Evolutionary conservation across 2,113 vertebrate genomes (phyloP).

Genomic region (Microcebus griseorufus): DNA sequence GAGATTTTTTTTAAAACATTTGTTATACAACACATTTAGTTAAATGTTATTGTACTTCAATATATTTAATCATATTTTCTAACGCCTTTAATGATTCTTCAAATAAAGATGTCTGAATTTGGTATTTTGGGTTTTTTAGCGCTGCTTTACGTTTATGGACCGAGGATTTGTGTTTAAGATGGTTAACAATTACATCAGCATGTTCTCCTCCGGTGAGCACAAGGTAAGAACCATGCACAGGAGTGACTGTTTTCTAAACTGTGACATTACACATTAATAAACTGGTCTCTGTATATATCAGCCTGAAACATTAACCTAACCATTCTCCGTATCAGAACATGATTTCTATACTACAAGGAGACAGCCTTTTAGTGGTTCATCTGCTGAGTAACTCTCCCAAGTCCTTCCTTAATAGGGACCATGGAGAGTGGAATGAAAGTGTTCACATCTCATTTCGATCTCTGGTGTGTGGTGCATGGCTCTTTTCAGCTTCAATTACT

Average conservation of each 20-base stretch:
- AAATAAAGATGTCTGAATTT: constrained; percentile 18
- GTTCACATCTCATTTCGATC: background rate
- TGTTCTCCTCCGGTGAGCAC: constrained; percentile 92
- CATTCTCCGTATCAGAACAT: background rate
- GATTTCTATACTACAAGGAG: background rate
- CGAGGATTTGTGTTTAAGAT: constrained; percentile 96
- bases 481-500: background rate
- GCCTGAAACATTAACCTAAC: background rate
- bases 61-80: background rate
- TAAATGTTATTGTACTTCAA: constrained; percentile 1
- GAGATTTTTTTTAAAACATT: background rate
- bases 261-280: background rate
- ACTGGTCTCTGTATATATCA: background rate
- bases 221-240: constrained; percentile 87
- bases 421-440: background rate
- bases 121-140: constrained; percentile 81
- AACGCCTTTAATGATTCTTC: background rate
- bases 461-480: background rate
- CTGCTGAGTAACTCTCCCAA: background rate
- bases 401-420: background rate
- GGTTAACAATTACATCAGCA: constrained; percentile 95
- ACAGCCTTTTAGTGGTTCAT: background rate
- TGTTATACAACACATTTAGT: background rate
- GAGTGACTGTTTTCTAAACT: background rate
- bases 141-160: constrained; percentile 97